phyloP scores from a whole-genome alignment of 2,113 vertebrate species.

The Rana temporaria region DNA sequence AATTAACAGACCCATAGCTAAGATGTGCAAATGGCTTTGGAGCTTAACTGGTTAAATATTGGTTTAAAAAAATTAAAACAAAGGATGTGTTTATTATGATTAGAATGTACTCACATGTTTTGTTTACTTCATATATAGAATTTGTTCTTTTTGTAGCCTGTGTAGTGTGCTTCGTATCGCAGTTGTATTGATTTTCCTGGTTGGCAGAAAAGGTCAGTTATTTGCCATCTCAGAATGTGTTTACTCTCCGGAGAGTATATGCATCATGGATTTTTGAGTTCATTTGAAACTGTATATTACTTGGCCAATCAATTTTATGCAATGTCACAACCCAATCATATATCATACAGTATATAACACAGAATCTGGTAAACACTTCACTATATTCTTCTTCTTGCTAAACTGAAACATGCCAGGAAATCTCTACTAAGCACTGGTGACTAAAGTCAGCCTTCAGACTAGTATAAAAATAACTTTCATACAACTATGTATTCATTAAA shows the following conservation, averaged over 20 bases:
- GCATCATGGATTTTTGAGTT: conserved; percentile 45
- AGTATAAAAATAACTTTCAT: too few species aligned
- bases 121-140: conserved; percentile 23
- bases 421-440: too few species aligned
- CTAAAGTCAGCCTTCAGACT: too few species aligned
- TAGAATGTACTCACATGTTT: background rate
- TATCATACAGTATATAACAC: background rate
- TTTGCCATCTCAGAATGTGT: conserved; percentile 42
- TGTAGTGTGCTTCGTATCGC: conserved; percentile 49
- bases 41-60: too few species aligned
- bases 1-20: too few species aligned
- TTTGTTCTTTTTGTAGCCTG: conserved; percentile 27
- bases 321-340: conserved; percentile 22
- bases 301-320: conserved; percentile 49
- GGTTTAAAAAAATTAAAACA: too few species aligned
- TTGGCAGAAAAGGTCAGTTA: conserved; percentile 57
- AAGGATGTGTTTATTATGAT: too few species aligned
- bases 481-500: too few species aligned
- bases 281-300: conserved; percentile 44
- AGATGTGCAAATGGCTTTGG: too few species aligned
- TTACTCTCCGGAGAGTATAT: conserved; percentile 48
- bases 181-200: conserved; percentile 49
- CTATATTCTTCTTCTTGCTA: background rate
- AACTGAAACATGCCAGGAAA: too few species aligned
- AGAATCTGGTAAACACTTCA: background rate